Evolutionary conservation across 1,140 invertebrate genomes (phyloP), one percentile per base, ranked within the genome.

Genomic region (Dendrolimus kikuchii): DNA sequence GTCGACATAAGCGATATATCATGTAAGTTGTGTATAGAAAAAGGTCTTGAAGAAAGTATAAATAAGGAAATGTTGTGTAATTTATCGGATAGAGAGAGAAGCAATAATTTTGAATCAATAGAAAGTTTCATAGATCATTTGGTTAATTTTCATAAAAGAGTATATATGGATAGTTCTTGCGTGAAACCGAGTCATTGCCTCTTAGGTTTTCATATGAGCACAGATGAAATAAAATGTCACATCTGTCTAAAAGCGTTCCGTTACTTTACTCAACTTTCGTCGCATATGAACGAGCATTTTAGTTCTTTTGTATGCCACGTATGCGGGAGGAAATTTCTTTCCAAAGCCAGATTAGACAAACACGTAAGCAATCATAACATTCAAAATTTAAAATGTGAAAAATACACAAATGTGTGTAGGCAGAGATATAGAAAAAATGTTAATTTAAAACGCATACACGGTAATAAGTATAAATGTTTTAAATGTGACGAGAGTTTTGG

Each of bases 221-320:
- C 44, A 5, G 49, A 53, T n/a, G 46, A 54, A 38, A 51, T 57
- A 5, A 51, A 50, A 43, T 62, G 60, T 37, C 38, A 51, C n/a
- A 9, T 57, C 6, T 62, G 60, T 23, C 23, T 37, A 6, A 54
- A 50, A 42, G 46, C 57, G 46, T 62, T 62, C 43, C 6, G 41
- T 5, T 62, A 53, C 38, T 62, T 62, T 38, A 62, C 57, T 46
- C 54, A 62, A 6, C 45, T 62, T 38, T 49, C 47, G 0, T n/a
- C 45, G 2, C 60, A 62, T 10, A 62, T 62, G 60, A 57, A 62
- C 40, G 60, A 62, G 9, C 60, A 58, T 9, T 48, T 41, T 10
- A 38, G 44, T 36, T 44, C 46, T 40, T 56, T 49, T 8, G 49
- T 62, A 7, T 62, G 55, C 40, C 55, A 62, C 36, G 40, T 51